These are phyloP conservation scores for Julus scandinavius DNA, from an alignment of 2,888 invertebrate genomes.

Conservation along the genomic window DNA sequence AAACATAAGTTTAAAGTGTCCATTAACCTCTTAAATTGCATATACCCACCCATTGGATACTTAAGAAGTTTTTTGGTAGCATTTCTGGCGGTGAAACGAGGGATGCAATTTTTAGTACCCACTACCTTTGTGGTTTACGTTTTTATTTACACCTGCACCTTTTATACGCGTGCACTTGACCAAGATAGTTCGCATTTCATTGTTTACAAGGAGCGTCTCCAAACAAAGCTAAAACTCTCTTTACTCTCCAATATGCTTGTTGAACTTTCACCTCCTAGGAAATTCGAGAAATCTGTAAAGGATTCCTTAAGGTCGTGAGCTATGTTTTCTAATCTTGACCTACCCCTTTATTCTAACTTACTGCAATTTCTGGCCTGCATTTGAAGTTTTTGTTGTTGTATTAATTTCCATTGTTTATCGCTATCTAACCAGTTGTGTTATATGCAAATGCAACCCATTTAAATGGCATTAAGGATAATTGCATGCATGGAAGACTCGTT, in stretches of 20 bases:
- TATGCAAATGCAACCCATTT: slow-evolving; percentile 24
- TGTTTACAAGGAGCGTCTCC: not conserved
- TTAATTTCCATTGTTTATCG: not conserved
- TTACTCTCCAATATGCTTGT: not conserved
- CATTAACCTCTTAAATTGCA: not conserved
- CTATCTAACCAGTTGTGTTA: not conserved
- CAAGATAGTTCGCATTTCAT: not conserved
- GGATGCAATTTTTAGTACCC: not conserved
- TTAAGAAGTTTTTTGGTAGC: not conserved
- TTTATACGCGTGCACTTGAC: not conserved
- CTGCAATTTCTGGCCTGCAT: not conserved
- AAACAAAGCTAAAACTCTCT: not conserved
- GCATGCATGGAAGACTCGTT: not conserved
- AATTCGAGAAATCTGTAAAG: not conserved
- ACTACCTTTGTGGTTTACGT: not conserved
- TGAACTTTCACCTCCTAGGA: not conserved
- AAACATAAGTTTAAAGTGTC: not conserved
- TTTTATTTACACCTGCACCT: not conserved
- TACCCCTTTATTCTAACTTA: not conserved
- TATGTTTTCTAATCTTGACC: not conserved
- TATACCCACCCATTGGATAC: not conserved
- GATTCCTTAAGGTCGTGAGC: not conserved
- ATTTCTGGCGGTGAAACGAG: not conserved
- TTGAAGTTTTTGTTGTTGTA: too few relatives aligned
- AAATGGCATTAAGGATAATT: not conserved